phyloP scores from a whole-genome alignment of 2,888 invertebrate species.

The Calliopum simillimum region DNA sequence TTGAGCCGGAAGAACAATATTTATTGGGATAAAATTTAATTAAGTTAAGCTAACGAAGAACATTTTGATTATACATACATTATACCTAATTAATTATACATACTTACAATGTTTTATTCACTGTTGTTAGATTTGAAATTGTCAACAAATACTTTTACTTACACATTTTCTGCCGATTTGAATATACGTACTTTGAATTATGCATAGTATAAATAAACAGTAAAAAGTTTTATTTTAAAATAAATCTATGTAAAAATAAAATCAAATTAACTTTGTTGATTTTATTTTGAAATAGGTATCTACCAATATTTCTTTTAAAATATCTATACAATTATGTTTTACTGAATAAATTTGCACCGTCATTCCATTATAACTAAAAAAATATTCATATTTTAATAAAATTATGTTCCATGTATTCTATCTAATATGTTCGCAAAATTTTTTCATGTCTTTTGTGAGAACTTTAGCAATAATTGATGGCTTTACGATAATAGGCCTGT shows the following conservation, averaged over 20 bases:
- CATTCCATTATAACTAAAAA: constrained; percentile 20
- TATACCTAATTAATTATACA: background rate
- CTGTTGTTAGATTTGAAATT: no score
- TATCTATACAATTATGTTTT: background rate
- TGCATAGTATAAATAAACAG: constrained; percentile 11
- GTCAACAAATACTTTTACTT: no score
- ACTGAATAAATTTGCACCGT: constrained; percentile 6
- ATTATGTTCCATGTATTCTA: background rate
- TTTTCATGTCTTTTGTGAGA: background rate
- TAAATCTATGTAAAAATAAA: background rate
- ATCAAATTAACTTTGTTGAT: constrained; percentile 10
- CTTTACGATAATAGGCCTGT: no score
- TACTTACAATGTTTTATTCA: no score
- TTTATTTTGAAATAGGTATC: background rate
- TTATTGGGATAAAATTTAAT: constrained; percentile 43
- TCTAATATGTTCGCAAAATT: no score
- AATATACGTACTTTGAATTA: background rate
- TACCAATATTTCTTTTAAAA: constrained; percentile 3
- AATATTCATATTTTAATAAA: constrained; percentile 4
- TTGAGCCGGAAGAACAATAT: constrained; percentile 47
- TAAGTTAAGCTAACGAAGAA: background rate
- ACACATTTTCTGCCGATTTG: background rate
- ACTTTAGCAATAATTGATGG: background rate
- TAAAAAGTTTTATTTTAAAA: background rate
- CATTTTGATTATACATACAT: no score